Base-by-base conservation (phyloP, 2,797 vertebrate species). In the Paguma larvata region DNA sequence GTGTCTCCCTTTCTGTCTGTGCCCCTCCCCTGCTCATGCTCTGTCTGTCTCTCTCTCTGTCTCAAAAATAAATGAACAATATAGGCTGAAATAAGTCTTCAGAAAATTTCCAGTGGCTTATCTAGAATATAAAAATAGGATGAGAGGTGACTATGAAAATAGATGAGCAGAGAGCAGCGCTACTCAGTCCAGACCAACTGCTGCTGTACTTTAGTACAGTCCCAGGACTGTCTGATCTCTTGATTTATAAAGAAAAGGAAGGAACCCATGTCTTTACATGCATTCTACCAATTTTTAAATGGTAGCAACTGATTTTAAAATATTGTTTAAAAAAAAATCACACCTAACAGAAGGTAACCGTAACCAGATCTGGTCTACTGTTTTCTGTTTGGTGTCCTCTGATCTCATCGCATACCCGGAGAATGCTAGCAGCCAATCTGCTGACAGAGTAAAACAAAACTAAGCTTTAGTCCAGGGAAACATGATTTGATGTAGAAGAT, bases 141-240 rank as follows among this genome's bases (percentile, higher is more conserved):
- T 4, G 91, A 86, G 18, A 46, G 3, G 6, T 3, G 3, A 68
- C 27, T 53, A 13, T 63, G 32, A 72, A 83, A 91, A 77, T 10
- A 34, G 25, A 78, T 14, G 23, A 59, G 56, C 56, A 53, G 6
- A 30, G 27, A 16, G 8, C 8, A 27, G 21, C 18, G 15, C 15
- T 46, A 1, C 10, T 10, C 0, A 0, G 9, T 80, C 12, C 67
- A 51, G 63, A 21, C 27, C 48, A 27, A 1, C 2, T 48, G 67
- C 3, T 75, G 2, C 44, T 70, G 32, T 23, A 41, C 11, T 78
- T 51, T 1, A 77, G 70, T 51, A 25, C 13, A 80, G 13, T 13
- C 19, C 19, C 27, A 59, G 9, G 3, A 12, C 46, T 19, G 11
- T 2, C 27, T 70, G 19, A 53, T 84, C 14, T 78, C 23, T n/a